Percentiles rank a stretch among this genome's conserved stretches.
Conservation (phyloP, 2,888 invertebrate species). For the Zygogramma bicolorata region DNA sequence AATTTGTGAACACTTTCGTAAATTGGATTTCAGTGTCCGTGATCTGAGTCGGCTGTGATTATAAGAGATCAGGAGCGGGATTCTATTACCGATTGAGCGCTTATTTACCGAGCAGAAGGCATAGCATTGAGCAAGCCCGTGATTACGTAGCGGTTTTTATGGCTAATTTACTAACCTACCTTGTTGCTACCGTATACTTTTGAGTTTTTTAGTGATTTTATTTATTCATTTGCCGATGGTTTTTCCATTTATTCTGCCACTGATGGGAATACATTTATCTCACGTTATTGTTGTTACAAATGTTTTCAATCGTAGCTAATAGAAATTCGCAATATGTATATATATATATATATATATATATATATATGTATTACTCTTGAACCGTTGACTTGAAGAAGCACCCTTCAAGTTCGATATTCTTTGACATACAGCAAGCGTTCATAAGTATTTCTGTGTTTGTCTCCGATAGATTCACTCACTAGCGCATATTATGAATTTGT, state of each 20-base stretch:
- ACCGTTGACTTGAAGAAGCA: no score
- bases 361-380: no score
- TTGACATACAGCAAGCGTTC: no score
- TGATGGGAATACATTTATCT: not conserved
- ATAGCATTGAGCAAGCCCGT: constrained; percentile 38
- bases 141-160: constrained; percentile 53
- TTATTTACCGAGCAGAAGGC: constrained; percentile 48
- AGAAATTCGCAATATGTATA: no score
- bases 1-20: constrained; percentile 58
- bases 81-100: constrained; percentile 48
- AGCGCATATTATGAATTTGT: no score
- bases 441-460: no score
- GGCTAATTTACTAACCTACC: constrained; percentile 53
- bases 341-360: no score
- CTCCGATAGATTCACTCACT: no score
- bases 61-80: constrained; percentile 50
- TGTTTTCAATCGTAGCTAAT: no score
- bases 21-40: constrained; percentile 56
- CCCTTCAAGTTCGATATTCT: no score
- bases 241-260: constrained; percentile 16
- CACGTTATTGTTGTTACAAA: no score
- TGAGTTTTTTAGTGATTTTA: constrained; percentile 31
- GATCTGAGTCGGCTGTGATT: constrained; percentile 51
- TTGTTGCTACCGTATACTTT: constrained; percentile 52
- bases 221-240: constrained; percentile 31